Evolutionary conservation across 1,140 invertebrate species (phyloP), one percentile per base, ranked within the genome.

Genomic region (Phthorimaea operculella): DNA sequence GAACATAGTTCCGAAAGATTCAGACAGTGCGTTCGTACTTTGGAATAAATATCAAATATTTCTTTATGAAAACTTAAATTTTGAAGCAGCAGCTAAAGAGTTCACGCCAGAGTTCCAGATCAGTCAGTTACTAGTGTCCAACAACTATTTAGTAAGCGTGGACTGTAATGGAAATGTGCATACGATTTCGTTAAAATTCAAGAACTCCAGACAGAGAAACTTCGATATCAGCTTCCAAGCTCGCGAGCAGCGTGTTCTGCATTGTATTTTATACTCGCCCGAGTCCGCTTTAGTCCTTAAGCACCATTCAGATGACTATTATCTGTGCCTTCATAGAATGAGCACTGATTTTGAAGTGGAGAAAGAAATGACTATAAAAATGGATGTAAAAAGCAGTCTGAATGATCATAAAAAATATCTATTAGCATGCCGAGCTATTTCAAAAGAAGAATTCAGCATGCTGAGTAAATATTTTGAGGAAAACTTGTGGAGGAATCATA

Each of bases 11-110:
- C 66, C 70, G 36, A 69, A 72, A 55, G 21, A 51, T 2, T 57
- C 52, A 9, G 74, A 54, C 47, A 63, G 49, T 7, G 58, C 60
- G 44, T 49, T 68, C 7, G 58, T 70, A 17, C 58, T 78, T 11
- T 83, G 76, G 76, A 81, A 79, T 64, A 78, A 74, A 55, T 75
- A 71, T 55, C 71, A 80, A 69, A 72, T 83, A 62, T 78, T 74
- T 53, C 33, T 83, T 14, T 74, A 74, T 33, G 67, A 73, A 55
- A 57, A 70, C 11, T 33, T 68, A 0, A 63, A 72, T 51, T 69
- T 76, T 16, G 56, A 72, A 28, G 55, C 18, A 28, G 39, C 52
- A 16, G 54, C 54, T 14, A 68, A 60, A 55, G 53, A 54, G 55
- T 59, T 76, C 36, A 52, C 57, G 12, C 70, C 73, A 2, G 72